Evolutionary conservation across 1,140 invertebrate species (phyloP).

Genomic region (Lysiphlebus fabarum): DNA sequence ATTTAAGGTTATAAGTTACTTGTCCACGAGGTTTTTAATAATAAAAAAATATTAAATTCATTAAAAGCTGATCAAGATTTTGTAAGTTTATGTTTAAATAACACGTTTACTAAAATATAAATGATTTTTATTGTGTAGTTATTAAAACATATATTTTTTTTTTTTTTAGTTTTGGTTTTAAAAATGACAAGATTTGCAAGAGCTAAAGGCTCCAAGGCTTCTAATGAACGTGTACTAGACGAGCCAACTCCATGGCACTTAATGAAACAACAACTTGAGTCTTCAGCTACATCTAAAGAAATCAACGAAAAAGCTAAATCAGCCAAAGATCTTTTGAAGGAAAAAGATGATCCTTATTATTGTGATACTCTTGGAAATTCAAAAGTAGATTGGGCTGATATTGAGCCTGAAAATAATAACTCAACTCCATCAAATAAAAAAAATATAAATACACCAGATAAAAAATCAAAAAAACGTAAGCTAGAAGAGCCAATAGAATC

Average conservation of each 20-base stretch:
- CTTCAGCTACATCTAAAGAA: slow-evolving; percentile 41
- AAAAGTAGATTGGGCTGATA: slow-evolving; percentile 44
- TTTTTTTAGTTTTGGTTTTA: not conserved
- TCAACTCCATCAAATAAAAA: not conserved
- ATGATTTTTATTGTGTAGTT: too few relatives aligned
- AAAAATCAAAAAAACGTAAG: slow-evolving; percentile 1
- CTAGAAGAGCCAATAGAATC: slow-evolving; percentile 4
- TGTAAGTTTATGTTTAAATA: too few relatives aligned
- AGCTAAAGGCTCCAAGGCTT: slow-evolving; percentile 70
- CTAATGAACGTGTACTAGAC: slow-evolving; percentile 66
- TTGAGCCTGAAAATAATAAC: slow-evolving; percentile 30
- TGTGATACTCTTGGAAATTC: slow-evolving; percentile 27
- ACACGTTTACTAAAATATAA: too few relatives aligned
- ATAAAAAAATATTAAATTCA: too few relatives aligned
- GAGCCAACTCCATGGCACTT: slow-evolving; percentile 69
- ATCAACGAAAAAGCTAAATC: slow-evolving; percentile 34
- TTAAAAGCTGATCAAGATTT: too few relatives aligned
- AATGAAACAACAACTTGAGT: slow-evolving; percentile 63
- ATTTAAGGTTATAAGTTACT: too few relatives aligned
- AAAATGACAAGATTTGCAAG: slow-evolving; percentile 73
- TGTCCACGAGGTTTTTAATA: too few relatives aligned
- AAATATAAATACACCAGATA: not conserved
- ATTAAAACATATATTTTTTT: too few relatives aligned
- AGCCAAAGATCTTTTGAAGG: slow-evolving; percentile 39
- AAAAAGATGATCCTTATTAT: slow-evolving; percentile 33